Conservation (phyloP, 2,888 invertebrate species). For the Melitaea athalia region DNA sequence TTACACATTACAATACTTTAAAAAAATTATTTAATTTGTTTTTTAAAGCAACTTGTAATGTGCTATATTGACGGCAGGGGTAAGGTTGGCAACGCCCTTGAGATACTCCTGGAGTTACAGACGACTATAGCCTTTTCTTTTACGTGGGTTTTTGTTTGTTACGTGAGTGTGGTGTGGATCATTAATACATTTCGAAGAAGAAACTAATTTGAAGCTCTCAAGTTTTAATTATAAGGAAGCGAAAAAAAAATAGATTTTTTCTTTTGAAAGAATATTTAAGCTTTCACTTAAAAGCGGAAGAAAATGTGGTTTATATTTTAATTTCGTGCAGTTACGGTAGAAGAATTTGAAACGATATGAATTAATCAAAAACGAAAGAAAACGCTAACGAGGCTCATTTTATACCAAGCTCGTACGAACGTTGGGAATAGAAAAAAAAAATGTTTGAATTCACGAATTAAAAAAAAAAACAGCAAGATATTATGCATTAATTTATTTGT, state of each 20-base stretch:
- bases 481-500: too few relatives aligned
- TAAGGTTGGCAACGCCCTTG: too few relatives aligned
- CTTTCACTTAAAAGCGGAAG: conserved; percentile 7
- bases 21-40: too few relatives aligned
- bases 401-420: background rate
- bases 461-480: too few relatives aligned
- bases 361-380: conserved; percentile 5
- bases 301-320: conserved; percentile 7
- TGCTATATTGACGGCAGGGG: too few relatives aligned
- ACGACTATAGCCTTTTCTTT: too few relatives aligned
- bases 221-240: conserved; percentile 20
- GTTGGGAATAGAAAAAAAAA: background rate
- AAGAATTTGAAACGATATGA: conserved; percentile 4
- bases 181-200: conserved; percentile 10
- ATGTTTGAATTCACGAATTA: too few relatives aligned
- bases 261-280: conserved; percentile 8
- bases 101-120: too few relatives aligned
- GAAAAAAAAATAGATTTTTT: conserved; percentile 14
- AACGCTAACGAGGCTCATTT: conserved; percentile 19
- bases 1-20: too few relatives aligned
- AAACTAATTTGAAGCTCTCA: conserved; percentile 15
- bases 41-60: too few relatives aligned
- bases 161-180: too few relatives aligned
- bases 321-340: conserved; percentile 12
- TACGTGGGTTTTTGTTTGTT: too few relatives aligned